phyloP scores from a whole-genome alignment of 2,888 invertebrate species.

The Esperia sulphurella region DNA sequence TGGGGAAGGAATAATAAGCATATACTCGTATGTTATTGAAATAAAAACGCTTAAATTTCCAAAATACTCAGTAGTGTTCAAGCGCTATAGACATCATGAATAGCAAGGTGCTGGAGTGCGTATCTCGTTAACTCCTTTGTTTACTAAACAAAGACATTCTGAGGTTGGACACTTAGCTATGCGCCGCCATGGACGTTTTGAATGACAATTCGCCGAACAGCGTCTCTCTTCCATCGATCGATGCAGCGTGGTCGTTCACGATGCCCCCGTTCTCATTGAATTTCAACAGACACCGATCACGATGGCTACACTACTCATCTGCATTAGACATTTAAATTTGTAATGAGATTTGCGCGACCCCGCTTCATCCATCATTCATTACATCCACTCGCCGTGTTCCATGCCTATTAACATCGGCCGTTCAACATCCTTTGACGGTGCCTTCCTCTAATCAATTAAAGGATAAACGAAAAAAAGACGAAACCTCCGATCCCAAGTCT shows the following conservation, averaged over 20 bases:
- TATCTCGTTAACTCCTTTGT: background rate
- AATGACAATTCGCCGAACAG: slow-evolving; percentile 44
- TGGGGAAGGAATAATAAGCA: too few relatives aligned
- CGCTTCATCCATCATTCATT: slow-evolving; percentile 69
- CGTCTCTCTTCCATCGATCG: slow-evolving; percentile 19
- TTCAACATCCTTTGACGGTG: slow-evolving; percentile 40
- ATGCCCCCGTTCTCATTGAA: slow-evolving; percentile 53
- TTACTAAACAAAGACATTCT: slow-evolving; percentile 12
- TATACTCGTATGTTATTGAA: too few relatives aligned
- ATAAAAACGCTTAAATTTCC: too few relatives aligned
- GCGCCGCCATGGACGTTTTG: slow-evolving; percentile 21
- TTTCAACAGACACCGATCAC: slow-evolving; percentile 41
- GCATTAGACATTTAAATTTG: slow-evolving; percentile 65
- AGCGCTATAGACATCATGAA: too few relatives aligned
- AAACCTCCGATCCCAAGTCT: slow-evolving; percentile 54
- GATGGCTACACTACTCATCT: slow-evolving; percentile 40
- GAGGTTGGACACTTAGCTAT: slow-evolving; percentile 1
- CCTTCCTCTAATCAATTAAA: slow-evolving; percentile 70
- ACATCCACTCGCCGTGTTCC: slow-evolving; percentile 23
- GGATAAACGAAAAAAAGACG: slow-evolving; percentile 59
- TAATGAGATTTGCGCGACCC: slow-evolving; percentile 60
- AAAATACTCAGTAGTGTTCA: too few relatives aligned
- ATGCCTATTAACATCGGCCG: slow-evolving; percentile 25
- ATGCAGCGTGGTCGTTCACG: slow-evolving; percentile 51
- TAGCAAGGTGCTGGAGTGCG: background rate